A percentile compares a stretch with the other conserved stretches of the same genome.
These are phyloP conservation scores for Syngnathus typhle DNA, from an alignment of 2,113 vertebrate species.

Conservation along the genomic window DNA sequence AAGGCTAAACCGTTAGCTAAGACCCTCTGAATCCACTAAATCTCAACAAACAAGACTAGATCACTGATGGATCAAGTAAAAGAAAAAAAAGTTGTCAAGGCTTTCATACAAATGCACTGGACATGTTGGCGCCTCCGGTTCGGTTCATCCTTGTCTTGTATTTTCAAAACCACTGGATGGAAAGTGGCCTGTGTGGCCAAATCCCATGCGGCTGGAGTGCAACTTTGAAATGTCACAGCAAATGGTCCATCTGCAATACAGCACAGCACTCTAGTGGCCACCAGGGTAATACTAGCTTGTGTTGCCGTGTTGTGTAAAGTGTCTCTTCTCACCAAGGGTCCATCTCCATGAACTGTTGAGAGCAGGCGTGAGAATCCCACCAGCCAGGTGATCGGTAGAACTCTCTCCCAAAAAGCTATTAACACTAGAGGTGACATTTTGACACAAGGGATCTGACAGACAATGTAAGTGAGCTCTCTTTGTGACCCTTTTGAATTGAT, in stretches of 20 bases:
- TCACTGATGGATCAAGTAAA: neutral
- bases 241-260: constrained; percentile 65
- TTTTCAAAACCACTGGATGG: constrained; percentile 24
- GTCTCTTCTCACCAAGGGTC: constrained; percentile 7
- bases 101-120: constrained; percentile 21
- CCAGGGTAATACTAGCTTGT: constrained; percentile 50
- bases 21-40: no score
- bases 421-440: constrained; percentile 43
- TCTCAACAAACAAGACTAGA: neutral
- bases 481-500: no score
- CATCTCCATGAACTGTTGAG: constrained; percentile 18
- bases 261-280: constrained; percentile 79
- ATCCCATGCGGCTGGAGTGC: constrained; percentile 21
- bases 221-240: constrained; percentile 46
- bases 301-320: constrained; percentile 16
- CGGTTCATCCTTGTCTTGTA: constrained; percentile 17
- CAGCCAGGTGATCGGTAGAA: constrained; percentile 5
- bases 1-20: no score
- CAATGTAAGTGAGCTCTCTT: neutral
- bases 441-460: constrained; percentile 18
- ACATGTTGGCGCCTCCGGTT: constrained; percentile 10
- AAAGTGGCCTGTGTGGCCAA: constrained; percentile 19
- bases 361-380: constrained; percentile 35
- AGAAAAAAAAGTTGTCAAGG: neutral
- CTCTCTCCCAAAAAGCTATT: constrained; percentile 41